Conservation (phyloP, 1,140 invertebrate species). For the Penaeus vannamei region DNA sequence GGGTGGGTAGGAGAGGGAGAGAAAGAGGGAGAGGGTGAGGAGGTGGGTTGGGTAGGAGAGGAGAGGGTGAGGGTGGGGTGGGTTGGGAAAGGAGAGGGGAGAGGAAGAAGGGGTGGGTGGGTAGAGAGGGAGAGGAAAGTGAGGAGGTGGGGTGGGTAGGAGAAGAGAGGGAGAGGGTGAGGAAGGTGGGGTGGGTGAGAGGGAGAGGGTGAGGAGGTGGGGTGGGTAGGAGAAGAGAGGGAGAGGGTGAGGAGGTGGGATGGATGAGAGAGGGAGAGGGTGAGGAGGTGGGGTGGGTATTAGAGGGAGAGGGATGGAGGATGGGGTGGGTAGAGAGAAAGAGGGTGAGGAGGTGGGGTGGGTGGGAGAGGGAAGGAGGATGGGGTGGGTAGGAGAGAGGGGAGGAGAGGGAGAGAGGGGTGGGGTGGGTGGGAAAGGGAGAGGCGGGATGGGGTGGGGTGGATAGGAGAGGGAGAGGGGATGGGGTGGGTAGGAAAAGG, state of each 20-base stretch:
- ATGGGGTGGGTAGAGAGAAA: background rate
- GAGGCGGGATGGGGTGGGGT: background rate
- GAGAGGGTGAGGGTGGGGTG: background rate
- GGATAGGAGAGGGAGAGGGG: background rate
- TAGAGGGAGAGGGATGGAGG: conserved; percentile 5
- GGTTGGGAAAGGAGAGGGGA: conserved; percentile 13
- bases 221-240: too few species aligned
- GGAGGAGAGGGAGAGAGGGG: background rate
- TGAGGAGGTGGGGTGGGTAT: background rate
- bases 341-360: background rate
- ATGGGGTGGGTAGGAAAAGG: too few species aligned
- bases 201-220: conserved; percentile 3
- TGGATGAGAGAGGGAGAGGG: background rate
- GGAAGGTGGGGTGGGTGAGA: background rate
- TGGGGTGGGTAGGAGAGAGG: conserved; percentile 20
- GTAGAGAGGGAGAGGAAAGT: background rate
- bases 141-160: background rate
- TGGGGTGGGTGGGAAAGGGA: conserved; percentile 16
- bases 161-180: too few species aligned
- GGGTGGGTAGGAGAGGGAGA: background rate
- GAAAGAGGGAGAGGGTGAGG: background rate
- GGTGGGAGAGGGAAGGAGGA: conserved; percentile 1
- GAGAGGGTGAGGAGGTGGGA: background rate
- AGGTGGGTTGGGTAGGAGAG: background rate
- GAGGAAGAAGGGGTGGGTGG: background rate